Evolutionary conservation across 2,888 invertebrate species (phyloP), one percentile per base, ranked within the genome.

Genomic region (Tiliacea citrago): DNA sequence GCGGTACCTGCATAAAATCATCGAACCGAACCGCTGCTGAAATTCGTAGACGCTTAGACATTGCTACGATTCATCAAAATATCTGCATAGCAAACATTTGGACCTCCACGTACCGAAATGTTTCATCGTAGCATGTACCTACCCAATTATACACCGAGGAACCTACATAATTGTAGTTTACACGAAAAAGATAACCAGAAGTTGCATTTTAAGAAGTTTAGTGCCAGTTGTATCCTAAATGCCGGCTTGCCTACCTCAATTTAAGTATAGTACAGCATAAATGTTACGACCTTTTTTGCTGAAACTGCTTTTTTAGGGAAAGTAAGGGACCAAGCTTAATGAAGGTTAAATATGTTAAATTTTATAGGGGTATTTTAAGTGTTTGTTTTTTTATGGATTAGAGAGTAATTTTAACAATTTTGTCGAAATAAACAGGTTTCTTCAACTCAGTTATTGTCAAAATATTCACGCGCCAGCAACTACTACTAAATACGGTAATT

Each of bases 281-380:
- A 84, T 67, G 45, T 73, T 75, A 72, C 65, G 70, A 75, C 39
- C 61, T 65, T 71, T 85, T 80, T 71, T 55, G 73, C 68, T 79
- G 67, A 77, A 74, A 75, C 63, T 57, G 73, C 58, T 69, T 69
- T 51, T 81, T 65, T 51, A 12, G 53, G 18, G 24, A 67, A 72
- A 70, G 42, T 73, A 55, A 60, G 18, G 35, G 62, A 29, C 61
- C 57, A 76, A 39, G 60, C 24, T 70, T 68, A 77, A 76, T 75
- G 68, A 79, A 49, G 71, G 79, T 75, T 61, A 71, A 82, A 65
- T 73, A 70, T 66, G 47, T 53, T 66, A 57, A 51, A 51, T 61
- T 71, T 82, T 68, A 61, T 57, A 24, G 5, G 45, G 58, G 51
- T 13, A 29, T 63, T 67, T 16, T 62, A 57, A 67, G 60, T 62